Conservation (phyloP, 1,140 invertebrate genomes). For the Sitobion miscanthi region DNA sequence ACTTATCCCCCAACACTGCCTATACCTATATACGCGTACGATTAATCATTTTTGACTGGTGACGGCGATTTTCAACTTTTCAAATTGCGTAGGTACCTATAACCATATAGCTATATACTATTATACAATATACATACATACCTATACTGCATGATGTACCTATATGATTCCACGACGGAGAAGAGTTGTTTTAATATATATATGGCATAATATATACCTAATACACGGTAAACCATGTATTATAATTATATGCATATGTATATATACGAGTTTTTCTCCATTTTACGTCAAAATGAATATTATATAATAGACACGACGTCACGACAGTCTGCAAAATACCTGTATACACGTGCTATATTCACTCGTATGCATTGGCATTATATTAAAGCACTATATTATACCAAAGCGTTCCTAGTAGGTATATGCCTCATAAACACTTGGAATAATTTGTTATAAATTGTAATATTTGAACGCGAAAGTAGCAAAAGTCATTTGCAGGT, state of each 20-base stretch:
- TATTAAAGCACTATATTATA: neutral
- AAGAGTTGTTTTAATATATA: neutral
- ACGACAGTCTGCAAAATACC: neutral
- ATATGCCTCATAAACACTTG: neutral
- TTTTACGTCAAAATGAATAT: neutral
- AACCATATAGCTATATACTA: too few relatives aligned
- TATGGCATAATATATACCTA: neutral
- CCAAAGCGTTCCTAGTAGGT: neutral
- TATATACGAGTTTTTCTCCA: neutral
- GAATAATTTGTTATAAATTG: neutral
- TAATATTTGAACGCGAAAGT: neutral
- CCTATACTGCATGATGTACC: too few relatives aligned
- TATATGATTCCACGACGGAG: too few relatives aligned
- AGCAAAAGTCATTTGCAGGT: neutral
- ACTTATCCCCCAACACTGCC: too few relatives aligned
- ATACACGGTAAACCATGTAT: neutral
- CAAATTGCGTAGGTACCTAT: too few relatives aligned
- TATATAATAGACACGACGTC: too few relatives aligned
- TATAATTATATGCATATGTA: neutral
- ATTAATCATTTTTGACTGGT: too few relatives aligned
- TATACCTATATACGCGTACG: too few relatives aligned
- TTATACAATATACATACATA: too few relatives aligned
- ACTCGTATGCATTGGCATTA: neutral
- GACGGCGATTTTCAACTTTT: too few relatives aligned
- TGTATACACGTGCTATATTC: neutral